A percentile compares a stretch with the other conserved stretches of the same genome.
Conservation (phyloP, 2,797 vertebrate species). For the Natrix natrix region DNA sequence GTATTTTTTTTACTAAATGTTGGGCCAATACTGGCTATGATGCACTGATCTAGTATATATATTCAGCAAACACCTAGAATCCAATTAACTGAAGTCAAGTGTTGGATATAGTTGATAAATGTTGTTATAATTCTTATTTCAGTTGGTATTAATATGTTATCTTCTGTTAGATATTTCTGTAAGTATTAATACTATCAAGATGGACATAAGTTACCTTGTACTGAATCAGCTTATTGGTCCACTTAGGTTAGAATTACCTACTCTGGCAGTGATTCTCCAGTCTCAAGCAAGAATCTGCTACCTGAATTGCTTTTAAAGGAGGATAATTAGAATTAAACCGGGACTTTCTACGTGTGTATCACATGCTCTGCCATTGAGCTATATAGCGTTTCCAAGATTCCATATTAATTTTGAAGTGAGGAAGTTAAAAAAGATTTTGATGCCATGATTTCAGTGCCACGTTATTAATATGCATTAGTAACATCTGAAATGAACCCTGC, state of each 20-base stretch:
- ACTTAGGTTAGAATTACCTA: background rate
- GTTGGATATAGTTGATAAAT: slow-evolving; percentile 5
- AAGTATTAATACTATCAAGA: background rate
- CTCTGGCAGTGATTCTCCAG: background rate
- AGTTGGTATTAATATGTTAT: slow-evolving; percentile 1
- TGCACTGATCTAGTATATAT: background rate
- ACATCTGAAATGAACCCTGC: slow-evolving; percentile 64
- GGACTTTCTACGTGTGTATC: background rate
- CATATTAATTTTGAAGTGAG: slow-evolving; percentile 5
- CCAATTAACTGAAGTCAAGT: background rate
- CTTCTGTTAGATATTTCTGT: slow-evolving; percentile 18
- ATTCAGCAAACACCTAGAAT: background rate
- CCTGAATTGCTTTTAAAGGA: background rate
- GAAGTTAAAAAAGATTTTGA: slow-evolving; percentile 25
- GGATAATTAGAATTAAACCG: slow-evolving; percentile 2
- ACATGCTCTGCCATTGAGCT: background rate
- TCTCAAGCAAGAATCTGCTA: background rate
- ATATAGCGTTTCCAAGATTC: background rate
- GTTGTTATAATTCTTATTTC: background rate
- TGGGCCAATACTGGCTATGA: slow-evolving; percentile 10
- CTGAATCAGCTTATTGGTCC: background rate
- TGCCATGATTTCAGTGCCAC: slow-evolving; percentile 62
- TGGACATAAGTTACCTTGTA: background rate
- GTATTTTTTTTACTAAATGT: slow-evolving; percentile 24
- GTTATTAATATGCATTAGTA: slow-evolving; percentile 50